Conservation (phyloP, 2,797 vertebrate species). For the Zonotrichia albicollis region DNA sequence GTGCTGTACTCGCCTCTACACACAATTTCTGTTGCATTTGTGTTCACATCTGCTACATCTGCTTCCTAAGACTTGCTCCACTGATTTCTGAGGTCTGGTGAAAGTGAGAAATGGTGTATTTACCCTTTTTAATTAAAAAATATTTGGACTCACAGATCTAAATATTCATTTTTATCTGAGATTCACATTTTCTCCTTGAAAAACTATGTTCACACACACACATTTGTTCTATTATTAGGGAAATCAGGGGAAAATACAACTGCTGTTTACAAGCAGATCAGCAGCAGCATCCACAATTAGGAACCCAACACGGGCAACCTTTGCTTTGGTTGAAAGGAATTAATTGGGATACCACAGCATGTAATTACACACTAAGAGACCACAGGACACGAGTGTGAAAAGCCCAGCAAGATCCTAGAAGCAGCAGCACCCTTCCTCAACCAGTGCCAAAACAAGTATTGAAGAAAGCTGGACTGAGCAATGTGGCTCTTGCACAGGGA, state of each 20-base stretch:
- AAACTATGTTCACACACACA: background rate
- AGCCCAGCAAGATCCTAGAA: background rate
- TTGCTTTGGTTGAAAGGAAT: background rate
- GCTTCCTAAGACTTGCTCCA: background rate
- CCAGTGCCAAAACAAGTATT: background rate
- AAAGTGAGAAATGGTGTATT: background rate
- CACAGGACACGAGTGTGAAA: background rate
- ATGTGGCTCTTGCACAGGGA: accelerated
- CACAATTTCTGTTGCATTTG: background rate
- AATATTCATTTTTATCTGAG: background rate
- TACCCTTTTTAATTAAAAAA: background rate
- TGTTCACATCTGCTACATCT: background rate
- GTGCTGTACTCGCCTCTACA: background rate
- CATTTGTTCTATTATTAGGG: background rate
- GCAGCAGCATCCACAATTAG: background rate
- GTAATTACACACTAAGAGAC: background rate
- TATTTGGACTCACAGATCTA: background rate
- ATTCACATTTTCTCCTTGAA: background rate
- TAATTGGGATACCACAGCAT: background rate
- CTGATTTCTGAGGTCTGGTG: background rate
- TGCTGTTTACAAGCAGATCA: background rate
- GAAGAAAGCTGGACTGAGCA: background rate
- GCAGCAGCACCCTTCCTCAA: background rate
- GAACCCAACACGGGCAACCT: background rate
- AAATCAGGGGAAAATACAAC: background rate